Percentiles rank a stretch among this genome's conserved stretches.
Evolutionary conservation across 2,888 invertebrate genomes (phyloP).

Genomic region (Polyommatus icarus): DNA sequence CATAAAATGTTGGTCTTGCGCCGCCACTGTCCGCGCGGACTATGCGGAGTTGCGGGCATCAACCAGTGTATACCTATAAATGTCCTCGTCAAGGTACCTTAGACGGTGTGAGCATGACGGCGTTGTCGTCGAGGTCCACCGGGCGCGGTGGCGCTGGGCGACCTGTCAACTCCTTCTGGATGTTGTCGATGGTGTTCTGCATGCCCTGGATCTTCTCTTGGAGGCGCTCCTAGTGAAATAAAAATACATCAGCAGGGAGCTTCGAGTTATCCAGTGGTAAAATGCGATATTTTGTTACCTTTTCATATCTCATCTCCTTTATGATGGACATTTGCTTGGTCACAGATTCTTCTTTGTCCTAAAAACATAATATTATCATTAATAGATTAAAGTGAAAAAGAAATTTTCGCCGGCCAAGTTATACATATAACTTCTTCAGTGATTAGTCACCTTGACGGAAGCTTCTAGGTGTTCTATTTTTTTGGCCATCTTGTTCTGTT

Average conservation of each 20-base stretch:
- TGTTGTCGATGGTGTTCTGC: conserved; percentile 61
- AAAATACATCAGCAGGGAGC: neutral
- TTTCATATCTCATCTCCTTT: conserved; percentile 55
- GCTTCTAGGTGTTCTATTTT: conserved; percentile 47
- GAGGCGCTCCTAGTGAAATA: conserved; percentile 52
- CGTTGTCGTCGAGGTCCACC: conserved; percentile 53
- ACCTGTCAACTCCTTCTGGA: conserved; percentile 61
- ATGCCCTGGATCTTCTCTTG: conserved; percentile 54
- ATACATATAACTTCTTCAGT: neutral
- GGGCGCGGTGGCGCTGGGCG: conserved; percentile 36
- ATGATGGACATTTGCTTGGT: conserved; percentile 54
- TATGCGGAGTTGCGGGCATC: no score
- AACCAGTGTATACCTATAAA: neutral
- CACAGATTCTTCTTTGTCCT: conserved; percentile 56
- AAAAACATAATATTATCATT: conserved; percentile 36
- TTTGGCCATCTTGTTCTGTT: conserved; percentile 44
- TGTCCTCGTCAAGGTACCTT: neutral
- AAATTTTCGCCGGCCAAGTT: neutral
- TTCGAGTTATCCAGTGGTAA: neutral
- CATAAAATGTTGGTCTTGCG: no score
- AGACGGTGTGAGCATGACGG: conserved; percentile 46
- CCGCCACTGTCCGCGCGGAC: no score
- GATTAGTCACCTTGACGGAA: conserved; percentile 45
- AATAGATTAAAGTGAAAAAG: neutral
- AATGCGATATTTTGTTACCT: conserved; percentile 45